Evolutionary conservation across 2,888 invertebrate species (phyloP), one percentile per base, ranked within the genome.

Genomic region (Drosophila cognata): DNA sequence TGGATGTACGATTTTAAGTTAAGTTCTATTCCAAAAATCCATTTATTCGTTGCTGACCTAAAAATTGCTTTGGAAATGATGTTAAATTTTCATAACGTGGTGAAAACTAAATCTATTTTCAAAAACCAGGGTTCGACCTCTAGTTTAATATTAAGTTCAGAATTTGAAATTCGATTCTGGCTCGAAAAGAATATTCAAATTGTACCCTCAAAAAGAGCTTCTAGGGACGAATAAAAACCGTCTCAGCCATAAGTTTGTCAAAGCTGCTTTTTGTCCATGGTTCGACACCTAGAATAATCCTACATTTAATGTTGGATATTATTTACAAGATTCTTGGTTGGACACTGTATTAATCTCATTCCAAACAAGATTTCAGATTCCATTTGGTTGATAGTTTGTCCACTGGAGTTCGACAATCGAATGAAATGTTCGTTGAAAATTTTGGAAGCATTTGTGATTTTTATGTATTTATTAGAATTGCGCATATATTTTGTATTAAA

Each of bases 401-500:
- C 16, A 0, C 25, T 25, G 38, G 4, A 38, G 18, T 38, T 25
- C 46, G 46, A 25, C 16, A 46, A 16, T 25, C 46, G 25, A 46
- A 46, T 46, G 16, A 57, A 31, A 31, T 50, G 28, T 16, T 57
- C 18, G 13, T 28, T 21, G 50, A 66, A 35, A 29, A 29, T 62
- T 82, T 59, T 76, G 82, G 76, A 82, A 87, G 87, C 84, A 72
- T 79, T 74, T 87, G 67, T 82, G 85, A 75, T 84, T 88, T 77
- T 70, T 75, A 77, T 79, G 58, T 74, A 70, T 85, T 85, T 85
- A 85, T 88, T 85, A 88, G 86, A 88, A 83, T 85, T 81, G 85
- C 88, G 84, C 79, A 81, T 82, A 81, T 82, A 67, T 62, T 68
- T 68, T 68, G 66, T 75, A 70, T 78, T 75, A 70, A 70, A 76